Base-by-base conservation (phyloP, 1,140 invertebrate genomes). In the Lasaia peninsularis region DNA sequence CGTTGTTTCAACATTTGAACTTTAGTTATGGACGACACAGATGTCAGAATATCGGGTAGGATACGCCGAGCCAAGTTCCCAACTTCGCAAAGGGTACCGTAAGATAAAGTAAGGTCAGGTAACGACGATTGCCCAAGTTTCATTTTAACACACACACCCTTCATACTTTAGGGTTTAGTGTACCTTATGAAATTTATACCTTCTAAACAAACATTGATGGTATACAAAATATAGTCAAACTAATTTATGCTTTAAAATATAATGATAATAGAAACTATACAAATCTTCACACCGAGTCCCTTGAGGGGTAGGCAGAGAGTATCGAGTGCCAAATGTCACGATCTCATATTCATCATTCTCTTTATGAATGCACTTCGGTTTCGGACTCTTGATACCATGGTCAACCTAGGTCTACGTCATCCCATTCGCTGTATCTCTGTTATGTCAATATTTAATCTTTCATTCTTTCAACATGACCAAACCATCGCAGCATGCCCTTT, bases 1-100 rank as follows among this genome's bases (percentile, higher is more conserved):
- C 72, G 73, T 65, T 79, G 74, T 80, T 76, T 71, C 67, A 80
- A 80, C 76, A 79, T 83, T 79, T 83, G 74, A 78, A 76, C 75
- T 75, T 79, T 76, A 73, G 71, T 75, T 74, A 77, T 72, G 65
- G 64, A 62, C 56, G 67, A 61, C 70, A 61, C 70, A 73, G 71
- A 74, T 71, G 69, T 68, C 64, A 69, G 69, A 60, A 62, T 63
- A 63, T 60, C 61, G 59, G 58, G 59, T 53, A 40, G 59, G 63
- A 66, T 69, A 66, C 50, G 57, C 55, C 57, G 66, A 56, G 61
- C 61, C 50, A 62, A 70, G 68, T 70, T 70, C 57, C 48, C 50
- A 58, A 57, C 40, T 59, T 60, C 59, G 51, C 37, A 52, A 62
- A 62, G 63, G 63, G 59, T 58, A 59, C 60, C 60, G 60, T 62